phyloP scores from a whole-genome alignment of 37 sponge, comb jelly and placozoan genomes.

The Dysidea cf. avara region DNA sequence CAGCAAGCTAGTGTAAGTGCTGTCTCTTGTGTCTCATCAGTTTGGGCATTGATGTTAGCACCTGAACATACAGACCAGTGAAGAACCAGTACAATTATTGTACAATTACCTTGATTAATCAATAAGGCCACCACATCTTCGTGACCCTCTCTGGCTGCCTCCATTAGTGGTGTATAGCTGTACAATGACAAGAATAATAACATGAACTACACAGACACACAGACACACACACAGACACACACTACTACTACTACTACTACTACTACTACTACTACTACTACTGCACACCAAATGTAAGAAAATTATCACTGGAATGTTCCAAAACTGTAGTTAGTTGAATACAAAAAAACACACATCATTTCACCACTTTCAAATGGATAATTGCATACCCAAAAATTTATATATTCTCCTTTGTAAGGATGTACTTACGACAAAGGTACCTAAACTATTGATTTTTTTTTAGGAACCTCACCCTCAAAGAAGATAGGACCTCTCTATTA shows the following conservation, averaged over 20 bases:
- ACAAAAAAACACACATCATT: no score
- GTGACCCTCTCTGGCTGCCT: slow-evolving; percentile 84
- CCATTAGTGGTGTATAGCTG: slow-evolving; percentile 91
- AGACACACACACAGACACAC: background rate
- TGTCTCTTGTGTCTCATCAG: slow-evolving; percentile 91
- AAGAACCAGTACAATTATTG: background rate
- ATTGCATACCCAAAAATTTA: no score
- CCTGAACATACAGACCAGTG: slow-evolving; percentile 20
- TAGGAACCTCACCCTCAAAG: no score
- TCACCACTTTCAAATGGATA: no score
- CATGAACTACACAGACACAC: no score
- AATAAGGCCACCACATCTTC: slow-evolving; percentile 77
- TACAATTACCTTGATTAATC: slow-evolving; percentile 58
- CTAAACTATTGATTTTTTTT: no score
- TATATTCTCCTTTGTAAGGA: no score
- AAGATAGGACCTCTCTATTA: no score
- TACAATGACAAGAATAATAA: background rate
- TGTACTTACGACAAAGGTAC: no score
- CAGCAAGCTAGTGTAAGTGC: slow-evolving; percentile 82
- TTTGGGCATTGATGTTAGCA: slow-evolving; percentile 72
- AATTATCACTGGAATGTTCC: background rate
- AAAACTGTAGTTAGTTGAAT: no score
- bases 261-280: no score
- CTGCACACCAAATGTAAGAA: no score
- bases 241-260: background rate